Evolutionary conservation across 2,888 invertebrate species (phyloP), one percentile per base, ranked within the genome.

Genomic region (Rhagonycha fulva): DNA sequence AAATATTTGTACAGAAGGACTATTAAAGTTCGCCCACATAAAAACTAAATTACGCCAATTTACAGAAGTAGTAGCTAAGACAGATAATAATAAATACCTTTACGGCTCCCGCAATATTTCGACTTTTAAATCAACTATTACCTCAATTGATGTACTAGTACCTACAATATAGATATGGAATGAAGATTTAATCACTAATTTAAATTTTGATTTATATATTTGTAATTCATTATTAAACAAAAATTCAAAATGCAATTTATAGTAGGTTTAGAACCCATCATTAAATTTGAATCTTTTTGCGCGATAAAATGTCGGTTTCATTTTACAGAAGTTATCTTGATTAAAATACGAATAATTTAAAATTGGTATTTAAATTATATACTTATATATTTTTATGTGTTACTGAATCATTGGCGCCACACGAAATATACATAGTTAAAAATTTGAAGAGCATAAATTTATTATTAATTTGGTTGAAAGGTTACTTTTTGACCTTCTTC

Each of bases 391-490:
- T 71, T 70, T 26, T 62, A 72, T 60, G 67, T 30, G 66, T 66
- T 60, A 60, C 62, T 68, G 30, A 72, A 68, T 47, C 66, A 47
- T 32, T 76, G 75, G 75, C 75, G 75, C 75, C 75, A 72, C 72
- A 72, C 68, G 72, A 76, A 72, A 69, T 76, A 72, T 76, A 69
- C 19, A 66, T 24, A 66, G 72, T 30, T 69, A 60, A 71, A 70
- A 69, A 71, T 76, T 76, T 72, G 26, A 76, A 67, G 63, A 76
- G 67, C 69, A 70, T 66, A 62, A 30, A 69, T 68, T 28, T 76
- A 76, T 28, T 76, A 76, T 72, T 76, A 72, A 76, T 63, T 76
- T 66, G 60, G 47, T 72, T 26, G 72, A 76, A 72, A 76, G 75
- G 75, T 76, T 62, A 72, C 32, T 10, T 32, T 66, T 63, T 63